Conservation (phyloP, 2,888 invertebrate genomes). For the Tinea trinotella region DNA sequence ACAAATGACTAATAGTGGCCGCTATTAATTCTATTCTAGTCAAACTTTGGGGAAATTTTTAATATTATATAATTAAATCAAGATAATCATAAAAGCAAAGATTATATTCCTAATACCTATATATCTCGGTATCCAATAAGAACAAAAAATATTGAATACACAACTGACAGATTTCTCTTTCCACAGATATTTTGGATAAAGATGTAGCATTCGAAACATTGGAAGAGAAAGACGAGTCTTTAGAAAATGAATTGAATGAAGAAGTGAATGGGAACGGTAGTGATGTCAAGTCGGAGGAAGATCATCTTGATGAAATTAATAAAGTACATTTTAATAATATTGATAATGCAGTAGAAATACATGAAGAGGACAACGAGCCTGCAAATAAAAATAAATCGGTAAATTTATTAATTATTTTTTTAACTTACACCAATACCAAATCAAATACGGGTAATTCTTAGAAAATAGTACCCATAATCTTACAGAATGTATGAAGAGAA, state of each 20-base stretch:
- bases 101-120: too few relatives aligned
- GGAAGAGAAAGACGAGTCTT: slow-evolving; percentile 61
- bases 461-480: too few relatives aligned
- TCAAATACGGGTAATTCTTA: too few relatives aligned
- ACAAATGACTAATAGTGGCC: too few relatives aligned
- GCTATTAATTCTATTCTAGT: too few relatives aligned
- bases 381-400: slow-evolving; percentile 26
- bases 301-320: slow-evolving; percentile 37
- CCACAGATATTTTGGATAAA: slow-evolving; percentile 63
- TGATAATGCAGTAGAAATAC: slow-evolving; percentile 22
- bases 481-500: too few relatives aligned
- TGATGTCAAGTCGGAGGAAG: slow-evolving; percentile 26
- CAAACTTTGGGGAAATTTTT: too few relatives aligned
- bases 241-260: slow-evolving; percentile 42
- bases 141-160: too few relatives aligned
- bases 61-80: too few relatives aligned
- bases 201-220: slow-evolving; percentile 73
- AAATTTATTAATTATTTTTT: neutral
- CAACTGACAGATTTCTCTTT: neutral
- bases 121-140: too few relatives aligned
- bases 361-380: neutral
- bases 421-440: too few relatives aligned
- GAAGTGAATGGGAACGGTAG: slow-evolving; percentile 24
- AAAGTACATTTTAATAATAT: slow-evolving; percentile 27
- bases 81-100: too few relatives aligned